phyloP scores from a whole-genome alignment of 2,888 invertebrate genomes.

The Drosophila antonietae region DNA sequence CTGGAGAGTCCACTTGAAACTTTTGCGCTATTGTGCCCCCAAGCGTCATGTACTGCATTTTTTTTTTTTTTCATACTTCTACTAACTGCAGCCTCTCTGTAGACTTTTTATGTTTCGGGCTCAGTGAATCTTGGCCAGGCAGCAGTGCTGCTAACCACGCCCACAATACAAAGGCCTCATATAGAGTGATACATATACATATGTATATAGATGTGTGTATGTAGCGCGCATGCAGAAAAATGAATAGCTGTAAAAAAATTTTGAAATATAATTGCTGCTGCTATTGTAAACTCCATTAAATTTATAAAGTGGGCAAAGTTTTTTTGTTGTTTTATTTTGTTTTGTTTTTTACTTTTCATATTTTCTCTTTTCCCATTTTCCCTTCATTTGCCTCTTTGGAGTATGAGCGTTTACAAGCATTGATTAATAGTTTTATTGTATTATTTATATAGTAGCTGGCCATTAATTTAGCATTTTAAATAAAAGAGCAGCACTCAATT shows the following conservation, averaged over 20 bases:
- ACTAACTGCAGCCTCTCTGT: conserved; percentile 38
- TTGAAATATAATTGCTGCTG: conserved; percentile 73
- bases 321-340: conserved; percentile 10
- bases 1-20: conserved; percentile 74
- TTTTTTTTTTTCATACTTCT: conserved; percentile 16
- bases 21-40: conserved; percentile 72
- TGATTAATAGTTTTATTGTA: conserved; percentile 75
- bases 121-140: conserved; percentile 65
- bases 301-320: conserved; percentile 62
- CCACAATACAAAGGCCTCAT: conserved; percentile 33
- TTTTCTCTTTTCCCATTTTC: background rate
- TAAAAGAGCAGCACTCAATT: conserved; percentile 66
- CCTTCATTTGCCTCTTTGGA: conserved; percentile 2
- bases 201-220: background rate
- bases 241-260: conserved; percentile 65
- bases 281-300: conserved; percentile 64
- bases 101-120: conserved; percentile 55
- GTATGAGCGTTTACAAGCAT: conserved; percentile 48
- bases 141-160: conserved; percentile 33
- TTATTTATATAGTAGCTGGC: conserved; percentile 49
- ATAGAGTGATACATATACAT: conserved; percentile 7
- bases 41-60: conserved; percentile 52
- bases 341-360: background rate
- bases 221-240: conserved; percentile 14
- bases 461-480: conserved; percentile 68